Percentiles rank a stretch among this genome's conserved stretches.
Conservation (phyloP, 2,113 vertebrate genomes). For the Oryzias melastigma region DNA sequence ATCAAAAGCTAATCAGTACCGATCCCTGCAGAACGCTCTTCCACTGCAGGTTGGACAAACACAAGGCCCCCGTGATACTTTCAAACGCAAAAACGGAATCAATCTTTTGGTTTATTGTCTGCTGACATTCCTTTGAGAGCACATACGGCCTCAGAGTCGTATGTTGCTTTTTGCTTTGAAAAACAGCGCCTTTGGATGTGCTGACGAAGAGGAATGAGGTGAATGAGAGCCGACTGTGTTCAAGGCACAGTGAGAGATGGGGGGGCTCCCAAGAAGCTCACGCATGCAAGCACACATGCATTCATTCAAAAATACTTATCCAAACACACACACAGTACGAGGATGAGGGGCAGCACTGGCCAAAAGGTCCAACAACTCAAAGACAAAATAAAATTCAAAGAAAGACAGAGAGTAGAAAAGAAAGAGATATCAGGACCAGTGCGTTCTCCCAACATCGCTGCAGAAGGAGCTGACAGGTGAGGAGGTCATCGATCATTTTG, state of each 20-base stretch:
- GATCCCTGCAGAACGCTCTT: constrained; percentile 33
- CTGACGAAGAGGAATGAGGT: constrained; percentile 29
- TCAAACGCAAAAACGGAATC: constrained; percentile 12
- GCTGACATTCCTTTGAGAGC: constrained; percentile 29
- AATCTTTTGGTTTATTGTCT: constrained; percentile 25
- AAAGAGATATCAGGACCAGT: constrained; percentile 38
- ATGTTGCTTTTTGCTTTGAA: constrained; percentile 45
- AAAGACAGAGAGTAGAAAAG: constrained; percentile 1
- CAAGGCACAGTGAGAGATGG: constrained; percentile 64
- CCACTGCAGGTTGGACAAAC: neutral
- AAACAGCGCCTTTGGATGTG: constrained; percentile 35
- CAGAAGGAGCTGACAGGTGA: constrained; percentile 38
- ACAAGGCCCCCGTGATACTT: constrained; percentile 8
- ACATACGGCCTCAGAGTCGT: constrained; percentile 36
- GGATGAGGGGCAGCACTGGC: constrained; percentile 51
- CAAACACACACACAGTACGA: constrained; percentile 52
- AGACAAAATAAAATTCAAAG: constrained; percentile 22
- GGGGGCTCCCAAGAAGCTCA: constrained; percentile 66
- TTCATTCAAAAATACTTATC: constrained; percentile 28
- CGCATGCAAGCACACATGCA: constrained; percentile 20
- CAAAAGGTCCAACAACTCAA: constrained; percentile 33
- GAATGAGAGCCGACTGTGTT: constrained; percentile 52
- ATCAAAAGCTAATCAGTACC: constrained; percentile 9
- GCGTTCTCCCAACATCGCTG: constrained; percentile 46
- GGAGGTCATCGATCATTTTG: constrained; percentile 75